Percentiles rank a stretch among this genome's conserved stretches.
phyloP scores from a whole-genome alignment of 1,140 invertebrate species.

The Sweltsa coloradensis region DNA sequence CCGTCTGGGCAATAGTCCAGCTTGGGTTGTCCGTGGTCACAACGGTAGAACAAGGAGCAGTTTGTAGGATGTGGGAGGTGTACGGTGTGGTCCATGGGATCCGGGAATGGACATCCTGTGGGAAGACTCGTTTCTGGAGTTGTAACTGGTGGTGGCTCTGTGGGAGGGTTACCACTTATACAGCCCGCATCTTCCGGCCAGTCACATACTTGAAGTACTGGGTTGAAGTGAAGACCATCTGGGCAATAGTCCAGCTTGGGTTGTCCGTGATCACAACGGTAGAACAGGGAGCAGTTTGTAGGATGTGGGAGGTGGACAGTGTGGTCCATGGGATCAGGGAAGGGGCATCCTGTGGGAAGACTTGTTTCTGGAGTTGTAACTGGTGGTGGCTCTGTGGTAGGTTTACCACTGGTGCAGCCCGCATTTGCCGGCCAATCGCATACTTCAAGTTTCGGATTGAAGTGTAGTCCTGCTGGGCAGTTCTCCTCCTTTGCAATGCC shows the following conservation, averaged over 20 bases:
- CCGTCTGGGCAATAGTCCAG: conserved; percentile 33
- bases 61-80: no score
- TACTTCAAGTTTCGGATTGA: conserved; percentile 33
- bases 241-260: conserved; percentile 36
- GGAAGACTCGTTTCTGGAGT: not conserved
- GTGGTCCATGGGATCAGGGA: conserved; percentile 15
- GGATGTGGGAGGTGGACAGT: no score
- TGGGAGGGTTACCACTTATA: no score
- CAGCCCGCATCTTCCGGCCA: no score
- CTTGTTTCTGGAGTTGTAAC: not conserved
- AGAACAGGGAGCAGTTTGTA: no score
- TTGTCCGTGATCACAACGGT: not conserved
- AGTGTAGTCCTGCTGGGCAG: conserved; percentile 38
- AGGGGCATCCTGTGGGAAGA: not conserved
- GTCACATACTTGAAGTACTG: conserved; percentile 36
- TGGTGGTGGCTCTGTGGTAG: not conserved
- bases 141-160: not conserved
- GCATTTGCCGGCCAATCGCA: conserved; percentile 45
- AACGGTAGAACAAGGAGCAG: no score
- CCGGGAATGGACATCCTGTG: conserved; percentile 5
- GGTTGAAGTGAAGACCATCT: conserved; percentile 38
- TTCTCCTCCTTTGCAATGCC: conserved; percentile 26
- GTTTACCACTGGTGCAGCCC: no score
- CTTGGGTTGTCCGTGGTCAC: conserved; percentile 20
- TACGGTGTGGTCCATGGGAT: conserved; percentile 14